Conservation (phyloP, 1,140 invertebrate species). For the Cephus cinctus region DNA sequence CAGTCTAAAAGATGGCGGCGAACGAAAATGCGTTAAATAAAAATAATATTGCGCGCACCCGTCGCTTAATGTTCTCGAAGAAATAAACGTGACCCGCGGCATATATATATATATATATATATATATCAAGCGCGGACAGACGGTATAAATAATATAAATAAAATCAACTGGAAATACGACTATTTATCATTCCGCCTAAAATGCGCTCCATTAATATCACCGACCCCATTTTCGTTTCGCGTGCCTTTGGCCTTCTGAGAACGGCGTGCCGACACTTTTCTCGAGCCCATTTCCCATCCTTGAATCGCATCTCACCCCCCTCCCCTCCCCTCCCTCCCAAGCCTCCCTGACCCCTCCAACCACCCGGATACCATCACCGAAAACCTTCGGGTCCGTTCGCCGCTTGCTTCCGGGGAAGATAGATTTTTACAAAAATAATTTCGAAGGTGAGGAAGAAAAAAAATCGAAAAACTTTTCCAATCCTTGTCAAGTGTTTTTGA, state of each 20-base stretch:
- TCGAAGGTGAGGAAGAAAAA: too few species aligned
- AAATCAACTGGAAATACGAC: constrained; percentile 33
- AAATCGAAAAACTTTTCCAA: too few species aligned
- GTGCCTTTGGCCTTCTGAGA: constrained; percentile 1
- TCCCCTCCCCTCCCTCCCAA: too few species aligned
- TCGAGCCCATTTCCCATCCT: not conserved
- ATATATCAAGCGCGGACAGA: constrained; percentile 33
- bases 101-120: too few species aligned
- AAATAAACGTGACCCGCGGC: constrained; percentile 23
- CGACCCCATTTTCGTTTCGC: constrained; percentile 30
- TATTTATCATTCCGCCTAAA: constrained; percentile 44
- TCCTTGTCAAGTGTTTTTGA: too few species aligned
- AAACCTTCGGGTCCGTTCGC: too few species aligned
- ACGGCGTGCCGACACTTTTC: not conserved
- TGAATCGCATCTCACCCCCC: too few species aligned
- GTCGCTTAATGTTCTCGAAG: constrained; percentile 36
- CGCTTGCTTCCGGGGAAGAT: too few species aligned
- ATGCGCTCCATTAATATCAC: constrained; percentile 32
- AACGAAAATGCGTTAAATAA: not conserved
- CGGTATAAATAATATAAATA: constrained; percentile 42
- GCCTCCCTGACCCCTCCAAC: too few species aligned
- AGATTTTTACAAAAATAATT: too few species aligned
- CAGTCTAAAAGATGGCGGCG: too few species aligned
- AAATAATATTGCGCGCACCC: not conserved
- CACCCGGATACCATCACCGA: too few species aligned